Conservation (phyloP, 2,888 invertebrate genomes). For the Aphidius colemani region DNA sequence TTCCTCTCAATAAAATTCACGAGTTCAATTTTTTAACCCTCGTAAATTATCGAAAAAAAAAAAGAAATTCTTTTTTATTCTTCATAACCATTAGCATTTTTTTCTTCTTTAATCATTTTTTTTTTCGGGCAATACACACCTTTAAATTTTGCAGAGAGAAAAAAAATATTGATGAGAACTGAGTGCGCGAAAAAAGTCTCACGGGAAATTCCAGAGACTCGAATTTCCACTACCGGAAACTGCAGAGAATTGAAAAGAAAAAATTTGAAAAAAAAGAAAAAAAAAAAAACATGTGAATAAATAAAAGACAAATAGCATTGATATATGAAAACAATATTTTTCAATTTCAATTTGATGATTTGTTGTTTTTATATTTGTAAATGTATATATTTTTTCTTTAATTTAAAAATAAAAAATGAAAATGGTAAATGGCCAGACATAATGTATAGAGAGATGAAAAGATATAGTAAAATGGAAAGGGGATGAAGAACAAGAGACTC, state of each 20-base stretch:
- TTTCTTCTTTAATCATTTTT: constrained; percentile 17
- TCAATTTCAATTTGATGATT: not conserved
- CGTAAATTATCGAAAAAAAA: not conserved
- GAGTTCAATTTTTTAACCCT: not conserved
- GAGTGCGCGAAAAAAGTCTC: constrained; percentile 23
- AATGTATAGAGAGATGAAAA: not conserved
- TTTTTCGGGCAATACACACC: constrained; percentile 17
- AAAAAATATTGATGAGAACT: constrained; percentile 14
- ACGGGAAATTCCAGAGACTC: constrained; percentile 29
- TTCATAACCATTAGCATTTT: not conserved
- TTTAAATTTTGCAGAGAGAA: constrained; percentile 21
- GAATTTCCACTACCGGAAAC: constrained; percentile 24
- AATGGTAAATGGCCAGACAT: not conserved
- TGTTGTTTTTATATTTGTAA: too few species aligned
- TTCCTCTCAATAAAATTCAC: too few species aligned
- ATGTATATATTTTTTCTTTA: not conserved
- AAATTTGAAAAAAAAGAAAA: constrained; percentile 21
- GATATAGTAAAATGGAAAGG: not conserved
- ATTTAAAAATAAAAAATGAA: not conserved
- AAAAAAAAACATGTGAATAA: constrained; percentile 9
- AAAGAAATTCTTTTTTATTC: constrained; percentile 2
- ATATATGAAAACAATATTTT: not conserved
- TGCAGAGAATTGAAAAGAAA: constrained; percentile 28
- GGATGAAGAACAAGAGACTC: not conserved
- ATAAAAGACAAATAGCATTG: not conserved